Base-by-base conservation (phyloP, 2,113 vertebrate genomes). In the Tonatia bakeri region DNA sequence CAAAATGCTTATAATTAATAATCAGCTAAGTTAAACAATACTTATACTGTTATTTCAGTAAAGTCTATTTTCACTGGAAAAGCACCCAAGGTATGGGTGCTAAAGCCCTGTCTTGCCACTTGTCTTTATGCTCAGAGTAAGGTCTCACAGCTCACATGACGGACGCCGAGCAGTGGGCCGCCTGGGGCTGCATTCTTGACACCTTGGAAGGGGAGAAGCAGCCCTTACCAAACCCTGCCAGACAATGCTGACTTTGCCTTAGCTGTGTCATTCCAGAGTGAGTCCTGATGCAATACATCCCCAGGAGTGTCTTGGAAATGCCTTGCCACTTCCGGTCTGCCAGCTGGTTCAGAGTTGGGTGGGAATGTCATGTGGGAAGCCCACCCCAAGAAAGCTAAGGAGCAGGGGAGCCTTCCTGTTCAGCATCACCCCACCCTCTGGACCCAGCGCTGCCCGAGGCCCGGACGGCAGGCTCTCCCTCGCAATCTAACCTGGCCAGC, bases 1-100 rank as follows among this genome's bases (percentile, higher is more conserved):
- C 80, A 73, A 95, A 91, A 75, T 82, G 93, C 85, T 96, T 97
- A 96, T 86, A 79, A 95, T 97, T 87, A 95, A 97, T 97, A 94
- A 94, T 86, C 72, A 0, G 72, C 28, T 67, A 73, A 91, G 94
- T 70, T 96, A 96, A 96, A 96, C 91, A 97, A 3, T 81, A 89
- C 77, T 93, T 67, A 54, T 0, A 45, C 86, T 96, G 86, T 94
- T 96, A 82, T 91, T 93, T 96, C 75, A 95, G 91, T 95, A 20
- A 61, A 40, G 82, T 54, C 80, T 89, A 28, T 73, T 83, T 83
- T 82, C 85, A 75, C 2, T 82, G 83, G 94, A 38, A 94, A 90
- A 24, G 64, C 56, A 33, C 16, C 28, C 2, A 0, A 40, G 75
- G 75, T 59, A 67, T 7, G 26, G 73, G 69, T 47, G 43, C 54